These are phyloP conservation scores for Reticulitermes speratus DNA, from an alignment of 1,140 invertebrate genomes.

Conservation along the genomic window DNA sequence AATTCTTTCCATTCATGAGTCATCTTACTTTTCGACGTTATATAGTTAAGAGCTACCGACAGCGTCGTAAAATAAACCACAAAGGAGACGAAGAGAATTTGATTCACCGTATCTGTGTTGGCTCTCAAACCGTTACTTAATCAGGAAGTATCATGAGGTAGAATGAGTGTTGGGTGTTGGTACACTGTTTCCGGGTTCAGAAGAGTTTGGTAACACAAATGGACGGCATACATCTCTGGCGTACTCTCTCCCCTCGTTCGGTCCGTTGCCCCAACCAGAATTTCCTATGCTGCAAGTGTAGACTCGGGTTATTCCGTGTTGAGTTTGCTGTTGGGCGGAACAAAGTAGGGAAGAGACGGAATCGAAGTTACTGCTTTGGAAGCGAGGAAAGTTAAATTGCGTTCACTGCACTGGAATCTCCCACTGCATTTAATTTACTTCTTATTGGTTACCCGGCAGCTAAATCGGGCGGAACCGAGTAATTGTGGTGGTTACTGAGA, in stretches of 20 bases:
- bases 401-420: not conserved
- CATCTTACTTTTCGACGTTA: too few relatives aligned
- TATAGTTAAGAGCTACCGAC: too few relatives aligned
- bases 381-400: constrained; percentile 1
- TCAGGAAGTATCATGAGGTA: too few relatives aligned
- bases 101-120: too few relatives aligned
- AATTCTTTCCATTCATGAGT: too few relatives aligned
- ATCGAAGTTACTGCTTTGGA: not conserved
- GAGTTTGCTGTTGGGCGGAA: too few relatives aligned
- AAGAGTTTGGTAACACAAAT: not conserved
- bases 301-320: not conserved
- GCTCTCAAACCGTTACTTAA: too few relatives aligned
- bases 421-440: not conserved
- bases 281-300: not conserved
- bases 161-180: too few relatives aligned
- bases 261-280: not conserved
- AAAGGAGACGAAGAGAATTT: too few relatives aligned
- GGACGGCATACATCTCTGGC: not conserved
- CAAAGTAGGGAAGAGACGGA: not conserved
- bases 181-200: not conserved
- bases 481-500: too few relatives aligned
- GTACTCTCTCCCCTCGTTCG: too few relatives aligned
- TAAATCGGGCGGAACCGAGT: not conserved
- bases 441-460: not conserved
- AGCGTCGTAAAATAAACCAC: too few relatives aligned